These are phyloP conservation scores for Istiophorus platypterus DNA, from an alignment of 2,113 vertebrate genomes.

Conservation along the genomic window DNA sequence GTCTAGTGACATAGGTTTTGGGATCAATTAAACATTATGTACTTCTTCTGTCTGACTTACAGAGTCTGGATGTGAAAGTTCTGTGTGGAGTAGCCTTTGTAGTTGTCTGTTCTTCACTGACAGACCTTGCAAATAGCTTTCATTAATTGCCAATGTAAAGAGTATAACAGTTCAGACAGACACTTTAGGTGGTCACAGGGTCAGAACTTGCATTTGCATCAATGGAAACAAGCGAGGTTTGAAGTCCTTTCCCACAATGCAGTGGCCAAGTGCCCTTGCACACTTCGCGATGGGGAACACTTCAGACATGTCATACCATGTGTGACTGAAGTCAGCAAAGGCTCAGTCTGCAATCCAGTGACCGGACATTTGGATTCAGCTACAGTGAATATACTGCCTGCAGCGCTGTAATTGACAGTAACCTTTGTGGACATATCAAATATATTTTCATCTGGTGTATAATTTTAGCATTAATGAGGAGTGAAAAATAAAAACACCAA, in stretches of 20 bases:
- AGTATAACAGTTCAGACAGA: background rate
- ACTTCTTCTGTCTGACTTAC: no score
- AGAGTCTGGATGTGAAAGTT: no score
- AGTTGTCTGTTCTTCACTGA: background rate
- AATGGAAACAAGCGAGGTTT: conserved; percentile 1
- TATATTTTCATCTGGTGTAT: no score
- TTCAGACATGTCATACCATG: background rate
- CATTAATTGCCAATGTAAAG: background rate
- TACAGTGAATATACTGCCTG: background rate
- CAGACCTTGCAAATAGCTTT: background rate
- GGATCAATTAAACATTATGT: no score
- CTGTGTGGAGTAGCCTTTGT: no score
- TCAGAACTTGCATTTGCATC: background rate
- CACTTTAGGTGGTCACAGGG: background rate
- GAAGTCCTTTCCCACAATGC: background rate
- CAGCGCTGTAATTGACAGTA: background rate
- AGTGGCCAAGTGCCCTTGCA: no score
- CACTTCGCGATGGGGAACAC: no score
- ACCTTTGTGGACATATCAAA: no score
- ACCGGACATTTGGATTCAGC: background rate
- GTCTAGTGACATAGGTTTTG: no score
- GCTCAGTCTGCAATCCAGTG: background rate
- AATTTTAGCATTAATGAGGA: no score
- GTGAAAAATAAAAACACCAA: no score
- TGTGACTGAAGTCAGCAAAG: background rate